phyloP scores from a whole-genome alignment of 1,140 invertebrate species.

The Brachionus calyciflorus region DNA sequence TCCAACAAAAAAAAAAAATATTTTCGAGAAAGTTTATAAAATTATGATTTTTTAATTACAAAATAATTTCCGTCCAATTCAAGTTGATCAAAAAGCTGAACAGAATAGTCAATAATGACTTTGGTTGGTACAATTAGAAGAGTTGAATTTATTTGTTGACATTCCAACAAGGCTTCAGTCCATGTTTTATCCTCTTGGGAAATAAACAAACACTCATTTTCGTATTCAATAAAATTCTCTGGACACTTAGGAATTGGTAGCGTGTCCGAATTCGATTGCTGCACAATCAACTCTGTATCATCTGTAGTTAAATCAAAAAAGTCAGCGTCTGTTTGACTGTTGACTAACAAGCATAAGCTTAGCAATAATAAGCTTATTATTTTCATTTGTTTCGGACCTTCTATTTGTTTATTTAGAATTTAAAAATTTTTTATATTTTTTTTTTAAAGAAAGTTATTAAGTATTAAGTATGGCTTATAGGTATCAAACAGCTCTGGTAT shows the following conservation, averaged over 20 bases:
- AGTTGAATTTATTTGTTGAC: background rate
- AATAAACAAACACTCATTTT: background rate
- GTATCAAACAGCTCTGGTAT: no score
- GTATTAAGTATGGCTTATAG: no score
- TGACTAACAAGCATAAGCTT: background rate
- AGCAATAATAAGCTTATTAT: background rate
- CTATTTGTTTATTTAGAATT: no score
- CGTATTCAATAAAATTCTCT: background rate
- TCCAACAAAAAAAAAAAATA: background rate
- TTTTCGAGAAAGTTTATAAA: background rate
- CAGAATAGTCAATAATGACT: background rate
- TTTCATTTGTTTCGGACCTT: no score
- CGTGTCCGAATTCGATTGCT: background rate
- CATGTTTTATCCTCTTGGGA: background rate
- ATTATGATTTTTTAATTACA: background rate
- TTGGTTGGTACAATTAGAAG: background rate
- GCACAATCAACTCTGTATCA: no score
- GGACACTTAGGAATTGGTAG: background rate
- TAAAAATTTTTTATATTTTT: no score
- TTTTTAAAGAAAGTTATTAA: no score
- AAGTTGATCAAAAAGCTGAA: background rate
- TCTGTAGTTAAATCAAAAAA: background rate
- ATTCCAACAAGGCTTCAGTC: background rate
- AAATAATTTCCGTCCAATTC: slow-evolving; percentile 13
- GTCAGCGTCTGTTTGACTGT: background rate